Percentiles rank a stretch among this genome's conserved stretches.
phyloP scores from a whole-genome alignment of 2,888 invertebrate species.

The Portevinia maculata region DNA sequence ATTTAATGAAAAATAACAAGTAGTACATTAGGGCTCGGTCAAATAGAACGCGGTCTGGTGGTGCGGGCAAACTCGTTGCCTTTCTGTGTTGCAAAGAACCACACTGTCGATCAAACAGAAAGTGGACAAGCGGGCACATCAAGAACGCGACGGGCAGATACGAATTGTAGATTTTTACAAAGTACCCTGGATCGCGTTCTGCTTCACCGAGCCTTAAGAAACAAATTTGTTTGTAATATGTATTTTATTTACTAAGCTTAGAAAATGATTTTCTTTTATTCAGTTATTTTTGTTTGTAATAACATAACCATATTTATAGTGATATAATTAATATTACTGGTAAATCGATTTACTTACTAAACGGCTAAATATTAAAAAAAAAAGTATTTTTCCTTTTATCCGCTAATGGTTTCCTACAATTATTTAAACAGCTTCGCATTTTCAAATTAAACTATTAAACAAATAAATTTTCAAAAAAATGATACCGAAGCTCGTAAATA shows the following conservation, averaged over 20 bases:
- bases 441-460: slow-evolving; percentile 21
- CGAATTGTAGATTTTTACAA: too few species aligned
- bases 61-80: too few species aligned
- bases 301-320: slow-evolving; percentile 52
- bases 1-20: too few species aligned
- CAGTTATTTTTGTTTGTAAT: slow-evolving; percentile 48
- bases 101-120: too few species aligned
- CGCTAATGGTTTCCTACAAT: slow-evolving; percentile 23
- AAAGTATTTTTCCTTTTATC: slow-evolving; percentile 4
- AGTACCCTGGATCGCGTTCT: too few species aligned
- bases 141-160: too few species aligned
- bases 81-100: too few species aligned
- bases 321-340: slow-evolving; percentile 36
- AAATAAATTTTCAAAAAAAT: slow-evolving; percentile 7
- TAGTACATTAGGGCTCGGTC: too few species aligned
- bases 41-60: too few species aligned
- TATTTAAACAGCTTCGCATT: slow-evolving; percentile 30
- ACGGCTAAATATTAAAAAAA: slow-evolving; percentile 36
- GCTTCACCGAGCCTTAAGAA: too few species aligned
- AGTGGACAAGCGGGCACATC: too few species aligned
- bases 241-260: slow-evolving; percentile 46
- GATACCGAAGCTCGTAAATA: slow-evolving; percentile 11
- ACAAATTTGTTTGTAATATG: slow-evolving; percentile 23
- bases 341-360: slow-evolving; percentile 45
- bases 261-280: slow-evolving; percentile 58